These are phyloP conservation scores for Trypoxylus dichotomus DNA, from an alignment of 1,140 invertebrate genomes.

Conservation along the genomic window DNA sequence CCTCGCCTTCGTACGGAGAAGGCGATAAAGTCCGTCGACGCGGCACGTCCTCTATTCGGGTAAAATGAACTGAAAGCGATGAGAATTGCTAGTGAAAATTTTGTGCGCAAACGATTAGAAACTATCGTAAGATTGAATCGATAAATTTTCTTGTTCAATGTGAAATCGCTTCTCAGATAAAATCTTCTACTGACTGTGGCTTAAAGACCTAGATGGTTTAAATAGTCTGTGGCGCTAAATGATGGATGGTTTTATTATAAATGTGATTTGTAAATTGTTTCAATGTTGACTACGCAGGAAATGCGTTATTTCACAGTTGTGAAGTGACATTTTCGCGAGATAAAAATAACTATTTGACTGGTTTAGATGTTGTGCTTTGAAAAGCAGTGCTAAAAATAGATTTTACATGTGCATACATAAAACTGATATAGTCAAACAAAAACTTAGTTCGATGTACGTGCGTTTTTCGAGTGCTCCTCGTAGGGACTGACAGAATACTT, in stretches of 20 bases:
- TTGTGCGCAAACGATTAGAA: not conserved
- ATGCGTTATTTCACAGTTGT: not conserved
- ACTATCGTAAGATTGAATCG: not conserved
- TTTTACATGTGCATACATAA: not conserved
- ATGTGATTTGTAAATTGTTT: too few relatives aligned
- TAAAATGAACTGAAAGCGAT: not conserved
- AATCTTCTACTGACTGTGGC: too few relatives aligned
- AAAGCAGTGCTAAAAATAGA: not conserved
- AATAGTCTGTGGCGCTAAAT: too few relatives aligned
- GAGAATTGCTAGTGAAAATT: not conserved
- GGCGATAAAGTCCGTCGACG: not conserved
- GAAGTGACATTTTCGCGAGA: not conserved
- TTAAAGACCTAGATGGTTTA: too few relatives aligned
- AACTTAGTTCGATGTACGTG: not conserved
- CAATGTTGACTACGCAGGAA: not conserved
- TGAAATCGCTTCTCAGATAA: not conserved
- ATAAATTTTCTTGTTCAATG: not conserved
- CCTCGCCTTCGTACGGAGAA: not conserved
- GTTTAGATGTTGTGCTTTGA: not conserved
- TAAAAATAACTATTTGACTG: not conserved
- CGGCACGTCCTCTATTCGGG: not conserved
- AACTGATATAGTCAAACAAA: not conserved
- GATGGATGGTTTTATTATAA: too few relatives aligned
- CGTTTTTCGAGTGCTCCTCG: not conserved
- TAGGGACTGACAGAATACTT: not conserved